These are phyloP conservation scores for Digitonthophagus gazella DNA, from an alignment of 2,888 invertebrate genomes.

Conservation along the genomic window DNA sequence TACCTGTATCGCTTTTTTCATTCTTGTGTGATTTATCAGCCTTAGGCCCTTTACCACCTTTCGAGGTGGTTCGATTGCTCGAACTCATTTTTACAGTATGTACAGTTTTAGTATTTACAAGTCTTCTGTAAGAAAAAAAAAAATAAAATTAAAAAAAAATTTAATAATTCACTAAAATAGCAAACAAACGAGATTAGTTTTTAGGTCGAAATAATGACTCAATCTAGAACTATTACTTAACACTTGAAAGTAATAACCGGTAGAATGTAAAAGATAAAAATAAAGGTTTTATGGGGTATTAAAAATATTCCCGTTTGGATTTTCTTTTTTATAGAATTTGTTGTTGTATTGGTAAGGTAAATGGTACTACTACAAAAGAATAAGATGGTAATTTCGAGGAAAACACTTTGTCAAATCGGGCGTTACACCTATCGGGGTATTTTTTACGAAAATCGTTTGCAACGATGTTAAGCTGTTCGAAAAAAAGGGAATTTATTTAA, in stretches of 20 bases:
- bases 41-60: constrained; percentile 58
- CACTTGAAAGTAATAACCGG: neutral
- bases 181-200: too few relatives aligned
- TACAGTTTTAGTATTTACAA: constrained; percentile 79
- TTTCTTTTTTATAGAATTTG: constrained; percentile 1
- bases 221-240: neutral
- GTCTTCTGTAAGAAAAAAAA: constrained; percentile 57
- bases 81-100: constrained; percentile 75
- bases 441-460: constrained; percentile 1
- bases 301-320: neutral
- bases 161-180: neutral
- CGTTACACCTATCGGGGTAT: neutral
- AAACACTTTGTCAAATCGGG: constrained; percentile 17
- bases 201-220: neutral
- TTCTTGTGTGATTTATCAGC: constrained; percentile 49
- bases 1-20: constrained; percentile 49
- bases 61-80: constrained; percentile 66
- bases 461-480: neutral
- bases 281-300: too few relatives aligned
- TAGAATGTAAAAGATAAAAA: neutral
- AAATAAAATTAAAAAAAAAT: neutral
- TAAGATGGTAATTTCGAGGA: constrained; percentile 8
- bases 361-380: constrained; percentile 30
- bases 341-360: constrained; percentile 36
- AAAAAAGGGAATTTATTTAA: constrained; percentile 28